Evolutionary conservation across 2,888 invertebrate genomes (phyloP).

Genomic region (Orchesella flavescens): DNA sequence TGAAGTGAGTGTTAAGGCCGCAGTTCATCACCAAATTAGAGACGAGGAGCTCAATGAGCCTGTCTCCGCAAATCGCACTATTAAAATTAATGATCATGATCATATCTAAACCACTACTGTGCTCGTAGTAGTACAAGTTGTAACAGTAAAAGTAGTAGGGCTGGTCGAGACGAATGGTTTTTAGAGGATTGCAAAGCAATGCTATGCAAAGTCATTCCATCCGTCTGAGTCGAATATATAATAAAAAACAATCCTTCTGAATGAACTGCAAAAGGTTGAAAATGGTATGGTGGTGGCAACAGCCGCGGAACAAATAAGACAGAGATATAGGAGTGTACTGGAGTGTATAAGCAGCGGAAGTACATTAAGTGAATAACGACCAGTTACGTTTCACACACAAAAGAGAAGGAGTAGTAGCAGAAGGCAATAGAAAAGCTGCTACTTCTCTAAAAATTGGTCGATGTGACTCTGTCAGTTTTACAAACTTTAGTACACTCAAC

Average conservation of each 20-base stretch:
- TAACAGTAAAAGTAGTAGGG: constrained; percentile 18
- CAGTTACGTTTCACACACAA: background rate
- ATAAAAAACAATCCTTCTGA: constrained; percentile 4
- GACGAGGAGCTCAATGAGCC: constrained; percentile 12
- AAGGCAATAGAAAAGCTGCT: background rate
- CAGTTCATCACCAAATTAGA: constrained; percentile 53
- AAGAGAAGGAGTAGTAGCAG: no score
- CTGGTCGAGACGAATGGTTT: constrained; percentile 20
- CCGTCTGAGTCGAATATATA: background rate
- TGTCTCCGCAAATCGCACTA: constrained; percentile 14
- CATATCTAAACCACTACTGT: constrained; percentile 27
- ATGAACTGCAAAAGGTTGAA: background rate
- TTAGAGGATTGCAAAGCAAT: background rate
- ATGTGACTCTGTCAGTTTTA: background rate
- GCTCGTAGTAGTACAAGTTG: constrained; percentile 9
- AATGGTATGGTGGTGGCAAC: background rate
- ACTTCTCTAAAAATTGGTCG: background rate
- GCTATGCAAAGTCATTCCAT: background rate
- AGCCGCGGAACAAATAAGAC: background rate
- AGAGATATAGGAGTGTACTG: background rate
- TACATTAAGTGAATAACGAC: background rate
- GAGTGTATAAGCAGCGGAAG: background rate
- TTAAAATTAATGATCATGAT: constrained; percentile 33
- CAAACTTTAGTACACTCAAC: background rate
- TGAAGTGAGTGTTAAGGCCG: constrained; percentile 40